Conservation (phyloP, 2,797 vertebrate genomes). For the Tadarida brasiliensis region DNA sequence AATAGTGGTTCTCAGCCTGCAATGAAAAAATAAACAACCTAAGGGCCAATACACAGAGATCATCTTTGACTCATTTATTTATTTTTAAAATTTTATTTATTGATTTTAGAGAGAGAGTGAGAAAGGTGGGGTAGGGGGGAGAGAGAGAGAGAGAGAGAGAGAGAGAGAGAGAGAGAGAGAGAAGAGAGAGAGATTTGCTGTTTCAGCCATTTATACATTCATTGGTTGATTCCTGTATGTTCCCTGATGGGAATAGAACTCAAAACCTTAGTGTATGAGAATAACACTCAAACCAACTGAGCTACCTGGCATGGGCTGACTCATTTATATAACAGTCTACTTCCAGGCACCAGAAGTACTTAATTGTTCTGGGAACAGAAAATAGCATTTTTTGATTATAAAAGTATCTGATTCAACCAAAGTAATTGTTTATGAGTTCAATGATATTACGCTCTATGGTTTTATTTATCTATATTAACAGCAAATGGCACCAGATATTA, state of each 20-base stretch:
- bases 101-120: not conserved
- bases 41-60: not conserved
- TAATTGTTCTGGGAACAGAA: not conserved
- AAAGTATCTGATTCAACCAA: not conserved
- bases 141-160: not conserved
- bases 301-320: not conserved
- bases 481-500: not conserved
- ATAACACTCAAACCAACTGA: not conserved
- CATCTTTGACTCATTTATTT: not conserved
- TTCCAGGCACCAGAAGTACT: not conserved
- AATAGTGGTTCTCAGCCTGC: not conserved
- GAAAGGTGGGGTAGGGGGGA: too few species aligned
- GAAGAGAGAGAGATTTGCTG: not conserved
- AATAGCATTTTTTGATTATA: slow-evolving; percentile 8
- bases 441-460: not conserved
- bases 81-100: not conserved
- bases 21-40: slow-evolving; percentile 14
- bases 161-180: not conserved
- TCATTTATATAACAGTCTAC: not conserved
- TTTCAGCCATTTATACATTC: not conserved
- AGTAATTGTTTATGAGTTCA: not conserved
- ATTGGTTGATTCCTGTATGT: not conserved
- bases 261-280: not conserved
- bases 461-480: not conserved
- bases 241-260: not conserved